Conservation (phyloP, 2,113 vertebrate species). For the Balaenoptera acutorostrata region DNA sequence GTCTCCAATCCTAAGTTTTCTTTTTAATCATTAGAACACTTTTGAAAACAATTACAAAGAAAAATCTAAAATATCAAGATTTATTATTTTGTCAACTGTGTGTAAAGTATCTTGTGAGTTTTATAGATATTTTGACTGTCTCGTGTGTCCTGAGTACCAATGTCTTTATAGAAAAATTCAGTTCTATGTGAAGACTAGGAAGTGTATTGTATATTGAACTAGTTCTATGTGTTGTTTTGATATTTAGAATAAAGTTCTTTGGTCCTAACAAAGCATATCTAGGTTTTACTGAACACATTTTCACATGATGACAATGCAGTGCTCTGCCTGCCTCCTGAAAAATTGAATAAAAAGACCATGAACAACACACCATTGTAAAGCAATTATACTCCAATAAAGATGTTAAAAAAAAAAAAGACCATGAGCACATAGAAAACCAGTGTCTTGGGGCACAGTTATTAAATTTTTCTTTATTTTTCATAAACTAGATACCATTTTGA, state of each 20-base stretch:
- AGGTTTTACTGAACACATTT: constrained; percentile 60
- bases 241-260: constrained; percentile 75
- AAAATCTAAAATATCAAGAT: constrained; percentile 63
- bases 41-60: constrained; percentile 68
- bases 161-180: constrained; percentile 71
- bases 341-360: background rate
- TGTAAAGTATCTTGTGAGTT: constrained; percentile 70
- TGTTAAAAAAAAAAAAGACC: too few species aligned
- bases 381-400: too few species aligned
- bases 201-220: constrained; percentile 71
- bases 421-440: background rate
- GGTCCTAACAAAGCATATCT: constrained; percentile 60
- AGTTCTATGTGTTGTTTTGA: constrained; percentile 76
- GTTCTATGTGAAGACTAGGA: constrained; percentile 69
- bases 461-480: background rate
- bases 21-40: constrained; percentile 55
- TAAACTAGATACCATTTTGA: background rate
- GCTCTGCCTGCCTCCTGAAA: background rate
- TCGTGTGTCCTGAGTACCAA: constrained; percentile 57
- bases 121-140: constrained; percentile 74
- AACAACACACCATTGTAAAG: too few species aligned
- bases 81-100: constrained; percentile 73
- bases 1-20: constrained; percentile 19
- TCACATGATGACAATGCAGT: background rate
- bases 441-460: background rate